Conservation (phyloP, 2,797 vertebrate genomes). For the Gymnopithys bicolor region DNA sequence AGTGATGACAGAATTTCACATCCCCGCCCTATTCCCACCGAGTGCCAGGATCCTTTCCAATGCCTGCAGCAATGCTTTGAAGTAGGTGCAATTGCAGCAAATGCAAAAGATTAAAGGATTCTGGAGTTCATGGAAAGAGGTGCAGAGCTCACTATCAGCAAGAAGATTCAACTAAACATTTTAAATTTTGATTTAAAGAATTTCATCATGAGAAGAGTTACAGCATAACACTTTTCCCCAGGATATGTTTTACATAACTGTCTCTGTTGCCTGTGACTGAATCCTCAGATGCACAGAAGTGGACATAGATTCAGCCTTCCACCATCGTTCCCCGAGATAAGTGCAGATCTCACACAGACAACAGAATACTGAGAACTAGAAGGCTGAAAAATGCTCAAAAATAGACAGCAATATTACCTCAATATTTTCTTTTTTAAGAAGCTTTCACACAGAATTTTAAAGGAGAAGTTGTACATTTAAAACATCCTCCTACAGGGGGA, state of each 20-base stretch:
- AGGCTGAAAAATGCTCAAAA: background rate
- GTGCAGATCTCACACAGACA: background rate
- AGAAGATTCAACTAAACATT: slow-evolving; percentile 1
- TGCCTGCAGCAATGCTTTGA: slow-evolving; percentile 65
- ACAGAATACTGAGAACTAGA: background rate
- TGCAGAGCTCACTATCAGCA: slow-evolving; percentile 12
- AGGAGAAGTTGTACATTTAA: slow-evolving; percentile 11
- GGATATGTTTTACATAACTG: slow-evolving; percentile 33
- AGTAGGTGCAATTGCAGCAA: slow-evolving; percentile 56
- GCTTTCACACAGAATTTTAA: slow-evolving; percentile 5
- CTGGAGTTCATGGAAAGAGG: slow-evolving; percentile 20
- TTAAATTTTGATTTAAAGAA: slow-evolving; percentile 28
- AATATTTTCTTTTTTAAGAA: background rate
- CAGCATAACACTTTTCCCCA: background rate
- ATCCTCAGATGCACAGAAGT: background rate
- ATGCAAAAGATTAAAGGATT: slow-evolving; percentile 67
- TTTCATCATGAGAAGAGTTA: slow-evolving; percentile 3
- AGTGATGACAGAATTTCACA: slow-evolving; percentile 62
- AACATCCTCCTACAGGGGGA: slow-evolving; percentile 2
- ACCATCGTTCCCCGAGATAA: accelerated
- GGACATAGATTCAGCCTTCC: background rate
- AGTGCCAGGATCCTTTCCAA: slow-evolving; percentile 55
- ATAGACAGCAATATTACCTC: slow-evolving; percentile 5
- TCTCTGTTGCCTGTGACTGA: background rate
- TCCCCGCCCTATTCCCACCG: slow-evolving; percentile 33